Evolutionary conservation across 2,888 invertebrate genomes (phyloP).

Genomic region (Drosophila infuscata): DNA sequence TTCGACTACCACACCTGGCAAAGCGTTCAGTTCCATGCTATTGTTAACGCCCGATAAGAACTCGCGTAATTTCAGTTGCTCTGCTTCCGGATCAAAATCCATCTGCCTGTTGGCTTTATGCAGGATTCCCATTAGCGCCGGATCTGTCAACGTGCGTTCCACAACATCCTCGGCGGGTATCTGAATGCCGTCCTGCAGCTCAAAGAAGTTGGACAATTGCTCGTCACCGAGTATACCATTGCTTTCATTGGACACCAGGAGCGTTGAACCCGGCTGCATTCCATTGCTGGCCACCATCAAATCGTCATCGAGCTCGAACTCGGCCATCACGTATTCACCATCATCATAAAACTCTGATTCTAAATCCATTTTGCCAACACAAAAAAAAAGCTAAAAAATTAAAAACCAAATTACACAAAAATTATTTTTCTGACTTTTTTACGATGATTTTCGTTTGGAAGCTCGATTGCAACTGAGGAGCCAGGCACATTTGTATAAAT

Average conservation of each 20-base stretch:
- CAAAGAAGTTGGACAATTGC: constrained; percentile 46
- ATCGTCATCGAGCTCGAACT: constrained; percentile 54
- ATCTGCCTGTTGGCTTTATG: constrained; percentile 43
- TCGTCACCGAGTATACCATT: constrained; percentile 45
- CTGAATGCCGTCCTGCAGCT: constrained; percentile 9
- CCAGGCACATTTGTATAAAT: neutral
- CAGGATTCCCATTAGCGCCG: constrained; percentile 55
- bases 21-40: constrained; percentile 17
- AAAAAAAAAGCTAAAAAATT: neutral
- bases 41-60: constrained; percentile 66
- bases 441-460: constrained; percentile 7
- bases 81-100: constrained; percentile 71
- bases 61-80: constrained; percentile 72
- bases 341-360: constrained; percentile 12
- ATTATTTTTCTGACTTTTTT: neutral
- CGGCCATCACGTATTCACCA: constrained; percentile 57
- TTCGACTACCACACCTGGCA: constrained; percentile 15
- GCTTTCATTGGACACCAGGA: constrained; percentile 55
- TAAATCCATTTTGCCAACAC: constrained; percentile 24
- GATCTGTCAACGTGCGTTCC: constrained; percentile 63
- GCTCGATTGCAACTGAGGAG: constrained; percentile 20
- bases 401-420: neutral
- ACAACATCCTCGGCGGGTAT: constrained; percentile 45
- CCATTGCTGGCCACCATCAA: constrained; percentile 24
- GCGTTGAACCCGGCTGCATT: constrained; percentile 55